Evolutionary conservation across 2,797 vertebrate species (phyloP).

Genomic region (Sebastes diaconus): DNA sequence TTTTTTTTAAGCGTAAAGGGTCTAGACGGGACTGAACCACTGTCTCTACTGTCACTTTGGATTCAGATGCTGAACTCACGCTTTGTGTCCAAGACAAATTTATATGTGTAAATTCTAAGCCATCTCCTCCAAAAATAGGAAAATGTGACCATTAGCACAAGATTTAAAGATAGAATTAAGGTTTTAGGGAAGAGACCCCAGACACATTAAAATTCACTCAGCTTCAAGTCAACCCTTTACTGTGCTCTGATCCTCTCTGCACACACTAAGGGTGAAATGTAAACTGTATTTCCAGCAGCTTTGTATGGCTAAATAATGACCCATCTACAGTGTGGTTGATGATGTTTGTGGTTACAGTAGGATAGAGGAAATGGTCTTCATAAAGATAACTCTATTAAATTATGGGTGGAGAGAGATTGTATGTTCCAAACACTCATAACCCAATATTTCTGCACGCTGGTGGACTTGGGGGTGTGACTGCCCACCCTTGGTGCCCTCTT

Average conservation of each 20-base stretch:
- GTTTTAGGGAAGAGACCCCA: neutral
- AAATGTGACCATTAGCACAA: neutral
- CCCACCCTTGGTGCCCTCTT: too few species aligned
- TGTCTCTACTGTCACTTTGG: constrained; percentile 6
- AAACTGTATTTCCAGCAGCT: neutral
- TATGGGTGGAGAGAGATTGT: neutral
- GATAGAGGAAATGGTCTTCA: neutral
- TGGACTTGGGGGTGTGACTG: too few species aligned
- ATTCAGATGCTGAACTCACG: neutral
- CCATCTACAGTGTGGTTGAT: neutral
- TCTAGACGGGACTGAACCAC: constrained; percentile 45
- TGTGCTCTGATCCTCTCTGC: neutral
- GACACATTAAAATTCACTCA: neutral
- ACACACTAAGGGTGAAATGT: neutral
- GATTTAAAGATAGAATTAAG: neutral
- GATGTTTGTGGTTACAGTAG: neutral
- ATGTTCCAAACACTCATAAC: neutral
- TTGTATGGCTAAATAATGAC: neutral
- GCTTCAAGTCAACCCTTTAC: neutral
- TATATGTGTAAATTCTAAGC: constrained; percentile 5
- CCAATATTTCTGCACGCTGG: too few species aligned
- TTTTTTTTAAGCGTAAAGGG: neutral
- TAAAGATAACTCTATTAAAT: neutral
- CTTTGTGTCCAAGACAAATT: neutral
- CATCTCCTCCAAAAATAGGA: neutral